phyloP scores from a whole-genome alignment of 2,888 invertebrate genomes.

The Liodrosophila aerea region DNA sequence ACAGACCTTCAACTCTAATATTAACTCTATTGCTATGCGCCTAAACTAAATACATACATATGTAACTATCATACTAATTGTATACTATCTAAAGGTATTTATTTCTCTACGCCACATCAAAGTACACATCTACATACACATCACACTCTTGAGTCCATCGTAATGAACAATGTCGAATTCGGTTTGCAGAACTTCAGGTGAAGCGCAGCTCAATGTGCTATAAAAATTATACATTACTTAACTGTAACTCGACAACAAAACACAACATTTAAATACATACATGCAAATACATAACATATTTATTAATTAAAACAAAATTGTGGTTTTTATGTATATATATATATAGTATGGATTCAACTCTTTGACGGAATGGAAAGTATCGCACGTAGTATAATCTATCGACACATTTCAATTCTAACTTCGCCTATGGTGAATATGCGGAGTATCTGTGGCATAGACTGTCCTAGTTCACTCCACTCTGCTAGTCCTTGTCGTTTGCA shows the following conservation, averaged over 20 bases:
- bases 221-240: conserved; percentile 9
- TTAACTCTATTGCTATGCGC: conserved; percentile 68
- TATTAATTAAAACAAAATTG: conserved; percentile 30
- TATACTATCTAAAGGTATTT: conserved; percentile 66
- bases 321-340: background rate
- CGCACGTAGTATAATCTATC: too few relatives aligned
- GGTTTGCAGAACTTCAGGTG: conserved; percentile 31
- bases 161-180: conserved; percentile 16
- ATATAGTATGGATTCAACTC: too few relatives aligned
- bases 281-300: conserved; percentile 48
- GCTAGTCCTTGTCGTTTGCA: too few relatives aligned
- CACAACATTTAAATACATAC: conserved; percentile 36
- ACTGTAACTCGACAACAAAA: conserved; percentile 38
- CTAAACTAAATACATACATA: conserved; percentile 36
- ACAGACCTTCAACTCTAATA: conserved; percentile 22
- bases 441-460: too few relatives aligned
- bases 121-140: conserved; percentile 5
- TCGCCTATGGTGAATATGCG: too few relatives aligned
- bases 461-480: too few relatives aligned
- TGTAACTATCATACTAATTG: conserved; percentile 57
- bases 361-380: too few relatives aligned
- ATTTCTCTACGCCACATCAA: conserved; percentile 50
- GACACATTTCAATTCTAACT: too few relatives aligned
- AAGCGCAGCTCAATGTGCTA: conserved; percentile 46
- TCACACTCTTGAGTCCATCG: conserved; percentile 24